These are phyloP conservation scores for Lepus oiostolus DNA, from an alignment of 2,797 vertebrate species.

Conservation along the genomic window DNA sequence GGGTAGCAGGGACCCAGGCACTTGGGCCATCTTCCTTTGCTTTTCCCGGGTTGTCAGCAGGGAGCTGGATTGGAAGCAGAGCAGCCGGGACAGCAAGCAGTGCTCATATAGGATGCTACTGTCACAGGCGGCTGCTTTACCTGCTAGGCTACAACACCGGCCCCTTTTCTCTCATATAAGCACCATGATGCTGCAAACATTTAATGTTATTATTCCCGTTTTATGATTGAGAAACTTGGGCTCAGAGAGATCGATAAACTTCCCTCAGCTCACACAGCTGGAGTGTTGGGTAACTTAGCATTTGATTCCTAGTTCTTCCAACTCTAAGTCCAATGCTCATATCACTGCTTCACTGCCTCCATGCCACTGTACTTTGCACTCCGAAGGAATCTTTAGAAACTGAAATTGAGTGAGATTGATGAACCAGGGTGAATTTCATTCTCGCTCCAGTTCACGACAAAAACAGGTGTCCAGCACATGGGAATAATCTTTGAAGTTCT, in stretches of 20 bases:
- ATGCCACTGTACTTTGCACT: background rate
- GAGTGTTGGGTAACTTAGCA: too few relatives aligned
- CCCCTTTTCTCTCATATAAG: background rate
- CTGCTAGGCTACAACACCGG: too few relatives aligned
- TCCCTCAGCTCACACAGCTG: background rate
- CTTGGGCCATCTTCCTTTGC: too few relatives aligned
- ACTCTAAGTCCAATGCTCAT: background rate
- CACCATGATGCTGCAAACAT: background rate
- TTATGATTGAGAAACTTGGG: constrained; percentile 14
- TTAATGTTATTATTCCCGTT: background rate
- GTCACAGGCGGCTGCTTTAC: too few relatives aligned
- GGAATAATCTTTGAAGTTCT: background rate
- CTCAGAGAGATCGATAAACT: background rate
- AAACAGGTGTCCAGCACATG: background rate
- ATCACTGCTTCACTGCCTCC: background rate
- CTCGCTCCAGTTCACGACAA: background rate
- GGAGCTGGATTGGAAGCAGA: too few relatives aligned
- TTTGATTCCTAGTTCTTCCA: background rate
- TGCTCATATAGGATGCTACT: too few relatives aligned
- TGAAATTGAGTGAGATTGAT: background rate
- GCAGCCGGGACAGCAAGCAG: too few relatives aligned
- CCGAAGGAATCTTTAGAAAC: background rate
- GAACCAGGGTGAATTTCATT: background rate
- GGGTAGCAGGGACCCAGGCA: too few relatives aligned
- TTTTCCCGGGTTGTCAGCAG: too few relatives aligned